Base-by-base conservation (phyloP, 2,888 invertebrate genomes). In the Psococerastis gibbosa region DNA sequence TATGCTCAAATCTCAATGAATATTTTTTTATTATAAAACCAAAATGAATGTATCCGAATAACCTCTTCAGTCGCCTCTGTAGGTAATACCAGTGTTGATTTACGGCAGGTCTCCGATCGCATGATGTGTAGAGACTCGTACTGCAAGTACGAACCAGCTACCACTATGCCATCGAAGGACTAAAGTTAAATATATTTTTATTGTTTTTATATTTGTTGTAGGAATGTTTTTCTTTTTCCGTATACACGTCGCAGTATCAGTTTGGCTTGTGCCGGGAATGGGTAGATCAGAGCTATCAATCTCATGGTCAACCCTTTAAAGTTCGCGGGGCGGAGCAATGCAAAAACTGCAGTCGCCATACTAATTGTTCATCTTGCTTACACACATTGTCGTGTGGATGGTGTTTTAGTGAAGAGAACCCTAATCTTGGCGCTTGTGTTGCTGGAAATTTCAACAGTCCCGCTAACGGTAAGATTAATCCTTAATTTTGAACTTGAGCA, bases 201-300 rank as follows among this genome's bases (percentile, higher is more conserved):
- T n/a, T n/a, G n/a, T n/a, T n/a, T n/a, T n/a, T n/a, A n/a, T n/a
- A n/a, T n/a, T n/a, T n/a, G n/a, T n/a, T n/a, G n/a, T 51, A 78
- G 48, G 84, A 87, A 56, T 94, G 94, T 60, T 89, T 94, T 58
- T 83, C 88, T 50, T 92, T 94, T 61, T 83, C 88, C n/a, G 85
- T 91, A 1, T 92, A 92, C 61, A 89, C 89, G 5, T 87, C 88
- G 51, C 84, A 88, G 56, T 91, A 87, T 62, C 85, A 89, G 57
- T 91, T 88, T 61, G 94, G 92, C 0, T 69, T 85, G 56, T 94
- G 92, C 55, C 73, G 85, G 32, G 87, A 88, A 58, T 92, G 92
- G 92, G 71, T 89, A 47, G 92, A 92, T 61, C 81, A 82, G 54
- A 74, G 44, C 13, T 46, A 48, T 45, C 46, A 47, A 23, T 41